phyloP scores from a whole-genome alignment of 2,113 vertebrate genomes.

The Axis porcinus region DNA sequence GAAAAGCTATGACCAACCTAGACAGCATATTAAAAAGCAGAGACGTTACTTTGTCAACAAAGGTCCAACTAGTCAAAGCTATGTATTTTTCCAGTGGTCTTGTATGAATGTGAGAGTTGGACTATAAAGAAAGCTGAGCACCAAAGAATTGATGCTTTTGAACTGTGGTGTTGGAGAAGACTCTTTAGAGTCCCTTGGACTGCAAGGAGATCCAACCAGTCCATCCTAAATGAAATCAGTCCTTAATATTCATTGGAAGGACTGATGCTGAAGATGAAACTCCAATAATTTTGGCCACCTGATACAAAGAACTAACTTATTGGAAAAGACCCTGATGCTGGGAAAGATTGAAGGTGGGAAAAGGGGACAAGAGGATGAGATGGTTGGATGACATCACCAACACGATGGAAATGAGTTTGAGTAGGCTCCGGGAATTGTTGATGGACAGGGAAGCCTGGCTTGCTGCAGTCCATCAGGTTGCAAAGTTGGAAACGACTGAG shows the following conservation, averaged over 20 bases:
- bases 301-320: not conserved
- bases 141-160: not conserved
- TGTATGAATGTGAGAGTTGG: not conserved
- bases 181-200: not conserved
- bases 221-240: not conserved
- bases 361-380: not conserved
- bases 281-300: not conserved
- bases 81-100: not conserved
- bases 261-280: not conserved
- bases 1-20: not conserved
- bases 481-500: not conserved
- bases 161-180: not conserved
- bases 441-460: not conserved
- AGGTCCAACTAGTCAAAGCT: not conserved
- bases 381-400: not conserved
- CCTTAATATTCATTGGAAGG: not conserved
- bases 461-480: not conserved
- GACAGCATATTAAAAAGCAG: not conserved
- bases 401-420: not conserved
- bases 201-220: not conserved
- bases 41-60: not conserved
- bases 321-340: not conserved
- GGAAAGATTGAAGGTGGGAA: not conserved
- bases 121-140: not conserved
- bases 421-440: not conserved